Evolutionary conservation across 2,113 vertebrate species (phyloP).

Genomic region (Zosterops pallidus): DNA sequence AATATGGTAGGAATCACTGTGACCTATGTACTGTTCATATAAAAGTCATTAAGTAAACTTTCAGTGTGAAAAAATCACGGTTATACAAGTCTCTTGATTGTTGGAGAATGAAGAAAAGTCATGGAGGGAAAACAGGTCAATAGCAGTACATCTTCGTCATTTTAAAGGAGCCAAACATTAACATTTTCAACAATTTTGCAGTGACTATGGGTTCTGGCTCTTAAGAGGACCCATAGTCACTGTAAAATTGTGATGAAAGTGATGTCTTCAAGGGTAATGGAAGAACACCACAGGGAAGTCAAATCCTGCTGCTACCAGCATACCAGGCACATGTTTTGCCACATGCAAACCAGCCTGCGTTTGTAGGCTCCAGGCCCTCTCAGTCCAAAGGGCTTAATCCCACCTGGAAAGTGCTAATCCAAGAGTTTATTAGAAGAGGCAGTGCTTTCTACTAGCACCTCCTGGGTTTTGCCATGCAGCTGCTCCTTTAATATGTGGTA

Average conservation of each 20-base stretch:
- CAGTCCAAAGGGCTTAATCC: background rate
- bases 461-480: background rate
- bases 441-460: background rate
- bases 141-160: background rate
- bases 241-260: background rate
- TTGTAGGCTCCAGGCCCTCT: background rate
- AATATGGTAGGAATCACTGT: background rate
- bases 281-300: background rate
- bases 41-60: background rate
- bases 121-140: background rate
- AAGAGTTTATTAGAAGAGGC: background rate
- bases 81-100: background rate
- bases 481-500: background rate
- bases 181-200: background rate
- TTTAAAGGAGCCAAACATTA: background rate
- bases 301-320: background rate
- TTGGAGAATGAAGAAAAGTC: background rate
- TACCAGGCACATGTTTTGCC: background rate
- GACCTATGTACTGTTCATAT: background rate
- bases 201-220: background rate
- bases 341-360: background rate
- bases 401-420: background rate
- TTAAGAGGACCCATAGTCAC: background rate
- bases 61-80: background rate
- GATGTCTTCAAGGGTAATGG: background rate